These are phyloP conservation scores for Campoplex capitator DNA, from an alignment of 2,888 invertebrate genomes.

Conservation along the genomic window DNA sequence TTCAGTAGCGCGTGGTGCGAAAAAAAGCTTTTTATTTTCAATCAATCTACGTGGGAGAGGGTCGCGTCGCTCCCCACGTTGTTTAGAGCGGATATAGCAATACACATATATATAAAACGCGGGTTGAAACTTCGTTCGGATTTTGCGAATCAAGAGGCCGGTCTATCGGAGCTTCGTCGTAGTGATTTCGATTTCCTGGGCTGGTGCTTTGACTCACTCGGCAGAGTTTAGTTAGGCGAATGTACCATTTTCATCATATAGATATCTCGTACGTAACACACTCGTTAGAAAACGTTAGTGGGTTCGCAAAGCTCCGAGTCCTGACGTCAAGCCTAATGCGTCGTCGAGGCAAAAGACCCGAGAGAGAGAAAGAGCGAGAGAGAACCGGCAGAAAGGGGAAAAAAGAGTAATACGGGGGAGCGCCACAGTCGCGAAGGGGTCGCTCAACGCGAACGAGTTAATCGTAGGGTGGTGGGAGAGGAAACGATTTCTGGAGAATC, in stretches of 20 bases:
- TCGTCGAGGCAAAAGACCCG: constrained; percentile 4
- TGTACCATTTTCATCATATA: neutral
- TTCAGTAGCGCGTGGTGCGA: neutral
- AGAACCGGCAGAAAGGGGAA: neutral
- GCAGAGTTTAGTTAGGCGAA: constrained; percentile 22
- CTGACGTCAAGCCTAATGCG: constrained; percentile 58
- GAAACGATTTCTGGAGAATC: constrained; percentile 55
- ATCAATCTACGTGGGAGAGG: constrained; percentile 64
- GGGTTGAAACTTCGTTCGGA: constrained; percentile 23
- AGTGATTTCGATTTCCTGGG: constrained; percentile 51
- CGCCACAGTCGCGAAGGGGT: constrained; percentile 60
- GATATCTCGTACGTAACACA: neutral
- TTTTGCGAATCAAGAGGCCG: constrained; percentile 17
- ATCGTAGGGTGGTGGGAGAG: constrained; percentile 59
- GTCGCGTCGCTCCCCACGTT: constrained; percentile 62
- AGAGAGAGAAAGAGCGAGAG: constrained; percentile 10
- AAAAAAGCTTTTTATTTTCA: constrained; percentile 50
- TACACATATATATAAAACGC: constrained; percentile 18
- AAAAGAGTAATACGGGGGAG: constrained; percentile 5
- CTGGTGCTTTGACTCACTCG: constrained; percentile 17
- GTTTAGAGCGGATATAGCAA: constrained; percentile 57
- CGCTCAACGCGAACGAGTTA: constrained; percentile 49
- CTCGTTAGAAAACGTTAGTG: constrained; percentile 45
- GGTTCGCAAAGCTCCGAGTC: constrained; percentile 22
- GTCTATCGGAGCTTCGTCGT: constrained; percentile 34